Conservation (phyloP, 1,140 invertebrate genomes). For the Venturia canescens region DNA sequence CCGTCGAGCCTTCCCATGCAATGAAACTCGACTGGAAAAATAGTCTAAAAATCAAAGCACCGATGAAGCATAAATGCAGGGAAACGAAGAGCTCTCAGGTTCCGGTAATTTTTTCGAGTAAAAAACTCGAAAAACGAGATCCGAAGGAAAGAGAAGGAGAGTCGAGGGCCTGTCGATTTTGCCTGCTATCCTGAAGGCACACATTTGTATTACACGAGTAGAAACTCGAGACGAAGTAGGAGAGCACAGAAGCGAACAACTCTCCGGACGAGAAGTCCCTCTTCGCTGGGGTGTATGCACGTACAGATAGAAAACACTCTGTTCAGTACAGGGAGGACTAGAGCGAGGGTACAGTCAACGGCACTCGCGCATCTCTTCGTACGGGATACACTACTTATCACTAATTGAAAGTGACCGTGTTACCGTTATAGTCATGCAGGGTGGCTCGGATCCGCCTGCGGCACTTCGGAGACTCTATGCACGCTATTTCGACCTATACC, state of each 20-base stretch:
- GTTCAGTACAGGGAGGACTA: neutral
- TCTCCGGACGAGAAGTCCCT: conserved; percentile 7
- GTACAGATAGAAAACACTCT: neutral
- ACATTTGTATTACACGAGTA: neutral
- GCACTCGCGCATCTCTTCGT: conserved; percentile 25
- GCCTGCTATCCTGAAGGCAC: too few species aligned
- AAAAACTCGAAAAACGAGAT: too few species aligned
- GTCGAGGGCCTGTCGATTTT: too few species aligned
- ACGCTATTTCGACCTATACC: conserved; percentile 41
- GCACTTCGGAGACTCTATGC: conserved; percentile 34
- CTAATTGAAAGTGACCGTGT: conserved; percentile 44
- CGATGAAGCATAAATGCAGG: too few species aligned
- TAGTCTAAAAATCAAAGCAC: too few species aligned
- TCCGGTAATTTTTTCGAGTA: too few species aligned
- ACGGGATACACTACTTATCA: conserved; percentile 41
- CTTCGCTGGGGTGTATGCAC: neutral
- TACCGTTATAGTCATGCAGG: conserved; percentile 22
- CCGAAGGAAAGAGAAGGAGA: too few species aligned
- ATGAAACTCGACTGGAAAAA: too few species aligned
- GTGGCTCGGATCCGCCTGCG: conserved; percentile 32
- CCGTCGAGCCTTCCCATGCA: too few species aligned
- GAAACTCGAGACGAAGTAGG: neutral
- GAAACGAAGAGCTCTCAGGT: too few species aligned
- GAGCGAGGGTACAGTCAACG: conserved; percentile 11
- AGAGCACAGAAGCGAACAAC: conserved; percentile 16